Conservation (phyloP, 2,113 vertebrate genomes). For the Labeo catla region DNA sequence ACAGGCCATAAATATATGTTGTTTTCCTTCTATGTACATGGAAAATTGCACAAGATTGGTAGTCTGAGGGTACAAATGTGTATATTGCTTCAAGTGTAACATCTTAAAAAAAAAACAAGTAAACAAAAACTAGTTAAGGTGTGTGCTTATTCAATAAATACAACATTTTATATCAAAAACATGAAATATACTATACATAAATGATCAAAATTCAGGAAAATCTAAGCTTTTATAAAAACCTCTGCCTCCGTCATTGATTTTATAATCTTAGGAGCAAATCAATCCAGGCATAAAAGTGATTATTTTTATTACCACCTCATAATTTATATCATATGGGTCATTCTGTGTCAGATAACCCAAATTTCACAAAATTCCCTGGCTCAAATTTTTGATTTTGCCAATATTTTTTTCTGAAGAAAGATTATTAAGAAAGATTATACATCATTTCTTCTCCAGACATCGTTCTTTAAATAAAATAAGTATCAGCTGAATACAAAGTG, state of each 20-base stretch:
- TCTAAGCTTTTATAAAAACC: background rate
- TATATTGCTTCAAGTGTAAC: background rate
- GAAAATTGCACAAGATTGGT: slow-evolving; percentile 5
- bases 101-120: slow-evolving; percentile 6
- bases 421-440: too few relatives aligned
- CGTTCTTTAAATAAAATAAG: too few relatives aligned
- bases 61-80: background rate
- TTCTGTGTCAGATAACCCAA: too few relatives aligned
- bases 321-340: background rate
- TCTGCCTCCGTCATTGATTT: background rate
- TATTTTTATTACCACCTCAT: background rate
- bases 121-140: background rate
- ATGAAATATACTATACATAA: background rate
- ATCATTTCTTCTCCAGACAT: too few relatives aligned
- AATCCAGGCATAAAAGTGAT: background rate
- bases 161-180: background rate
- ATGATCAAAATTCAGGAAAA: background rate
- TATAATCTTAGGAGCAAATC: background rate
- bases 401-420: too few relatives aligned
- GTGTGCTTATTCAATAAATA: background rate
- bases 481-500: too few relatives aligned
- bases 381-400: too few relatives aligned
- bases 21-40: slow-evolving; percentile 15
- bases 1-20: slow-evolving; percentile 55
- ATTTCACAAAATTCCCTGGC: too few relatives aligned